A percentile compares a stretch with the other conserved stretches of the same genome.
phyloP scores from a whole-genome alignment of 1,140 invertebrate genomes.

The Drosophila pseudoobscura region DNA sequence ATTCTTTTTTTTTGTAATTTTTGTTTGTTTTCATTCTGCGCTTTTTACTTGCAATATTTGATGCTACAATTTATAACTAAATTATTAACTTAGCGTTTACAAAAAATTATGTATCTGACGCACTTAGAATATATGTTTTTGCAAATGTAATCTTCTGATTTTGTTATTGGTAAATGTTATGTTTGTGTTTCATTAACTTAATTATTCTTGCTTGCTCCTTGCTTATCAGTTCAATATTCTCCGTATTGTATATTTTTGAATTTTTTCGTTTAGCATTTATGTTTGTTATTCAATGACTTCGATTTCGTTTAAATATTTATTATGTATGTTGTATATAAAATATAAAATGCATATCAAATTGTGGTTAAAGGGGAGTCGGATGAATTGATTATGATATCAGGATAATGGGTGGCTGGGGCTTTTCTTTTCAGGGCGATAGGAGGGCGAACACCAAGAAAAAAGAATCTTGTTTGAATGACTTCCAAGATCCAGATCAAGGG shows the following conservation, averaged over 20 bases:
- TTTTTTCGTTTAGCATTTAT: slow-evolving; percentile 23
- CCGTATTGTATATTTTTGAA: slow-evolving; percentile 60
- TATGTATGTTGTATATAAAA: slow-evolving; percentile 54
- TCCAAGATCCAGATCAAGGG: too few species aligned
- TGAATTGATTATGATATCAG: slow-evolving; percentile 20
- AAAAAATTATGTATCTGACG: slow-evolving; percentile 68
- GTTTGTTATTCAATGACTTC: slow-evolving; percentile 18
- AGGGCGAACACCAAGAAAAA: not conserved
- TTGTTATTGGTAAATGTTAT: slow-evolving; percentile 37
- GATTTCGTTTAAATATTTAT: slow-evolving; percentile 18
- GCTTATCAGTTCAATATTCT: slow-evolving; percentile 79
- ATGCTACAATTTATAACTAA: slow-evolving; percentile 75
- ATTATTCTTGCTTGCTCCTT: slow-evolving; percentile 68
- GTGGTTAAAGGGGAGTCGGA: slow-evolving; percentile 35
- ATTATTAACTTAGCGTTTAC: slow-evolving; percentile 57
- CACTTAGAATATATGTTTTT: slow-evolving; percentile 32
- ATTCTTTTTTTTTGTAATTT: slow-evolving; percentile 24
- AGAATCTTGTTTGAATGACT: too few species aligned
- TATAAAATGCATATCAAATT: slow-evolving; percentile 79
- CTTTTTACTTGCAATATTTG: slow-evolving; percentile 66
- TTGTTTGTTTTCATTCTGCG: slow-evolving; percentile 17
- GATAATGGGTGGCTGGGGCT: not conserved
- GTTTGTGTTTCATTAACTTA: slow-evolving; percentile 33
- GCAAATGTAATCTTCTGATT: slow-evolving; percentile 5
- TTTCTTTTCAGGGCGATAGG: too few species aligned